Evolutionary conservation across 2,797 vertebrate genomes (phyloP), one percentile per base, ranked within the genome.

Genomic region (Microhierax caerulescens): DNA sequence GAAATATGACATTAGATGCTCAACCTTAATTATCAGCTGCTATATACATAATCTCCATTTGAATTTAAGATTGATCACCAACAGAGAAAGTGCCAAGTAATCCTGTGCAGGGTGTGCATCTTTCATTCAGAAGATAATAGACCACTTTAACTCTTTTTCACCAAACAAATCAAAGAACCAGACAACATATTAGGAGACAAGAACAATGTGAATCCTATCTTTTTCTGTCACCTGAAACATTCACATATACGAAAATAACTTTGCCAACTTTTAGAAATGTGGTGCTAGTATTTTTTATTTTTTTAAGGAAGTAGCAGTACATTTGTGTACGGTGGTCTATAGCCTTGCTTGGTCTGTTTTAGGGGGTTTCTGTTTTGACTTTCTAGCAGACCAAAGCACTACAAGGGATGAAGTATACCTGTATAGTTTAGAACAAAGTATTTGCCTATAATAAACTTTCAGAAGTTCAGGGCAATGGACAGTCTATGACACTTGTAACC

Each of bases 331-430:
- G 2, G 32, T 16, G 27, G 16, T 59, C 30, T 48, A 51, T 13
- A 28, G 41, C 27, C 16, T 32, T 19, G 5, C 28, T 43, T 68
- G 13, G 18, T 34, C 36, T 88, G 24, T 11, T 59, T 70, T 36
- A 12, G 10, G 6, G 3, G 0, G 5, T 43, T 67, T 48, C 13
- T 67, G 4, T 77, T 63, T 15, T 22, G 17, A 20, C 3, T 51
- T 74, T 50, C 28, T 25, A 65, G 17, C 16, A 94, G 27, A 73
- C 4, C n/a, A 81, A 90, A 92, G 54, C 34, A 69, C 11, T 68
- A 0, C 1, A 37, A n/a, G 28, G 11, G 22, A 72, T 81, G 5
- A 93, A 89, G 48, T 4, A 34, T 0, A 0, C 6, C 28, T 36
- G 23, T 16, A 51, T 1, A 80, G 59, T 41, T 50, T 30, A 20